Conservation (phyloP, 2,888 invertebrate genomes). For the Seladonia tumulorum region DNA sequence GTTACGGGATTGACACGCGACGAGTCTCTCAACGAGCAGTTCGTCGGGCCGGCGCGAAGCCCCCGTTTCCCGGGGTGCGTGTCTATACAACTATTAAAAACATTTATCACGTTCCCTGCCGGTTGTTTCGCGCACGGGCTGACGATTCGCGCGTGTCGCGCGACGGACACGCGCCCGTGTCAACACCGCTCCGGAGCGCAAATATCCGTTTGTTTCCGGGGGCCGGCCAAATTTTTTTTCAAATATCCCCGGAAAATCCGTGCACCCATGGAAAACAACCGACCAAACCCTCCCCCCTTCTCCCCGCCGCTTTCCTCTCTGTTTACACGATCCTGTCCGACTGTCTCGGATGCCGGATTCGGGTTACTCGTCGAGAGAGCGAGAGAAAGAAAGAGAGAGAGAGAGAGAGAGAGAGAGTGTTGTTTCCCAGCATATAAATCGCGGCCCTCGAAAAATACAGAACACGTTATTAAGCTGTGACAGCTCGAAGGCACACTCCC, state of each 20-base stretch:
- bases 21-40: background rate
- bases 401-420: background rate
- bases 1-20: constrained; percentile 8
- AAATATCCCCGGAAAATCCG: constrained; percentile 36
- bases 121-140: constrained; percentile 4
- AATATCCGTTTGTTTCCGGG: constrained; percentile 47
- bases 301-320: background rate
- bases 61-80: background rate
- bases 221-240: constrained; percentile 40
- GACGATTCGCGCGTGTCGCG: constrained; percentile 8
- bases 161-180: constrained; percentile 25
- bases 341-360: constrained; percentile 4
- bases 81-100: constrained; percentile 48
- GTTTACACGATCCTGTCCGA: constrained; percentile 4
- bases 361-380: background rate
- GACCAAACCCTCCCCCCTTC: background rate
- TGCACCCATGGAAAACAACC: constrained; percentile 28
- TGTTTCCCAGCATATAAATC: background rate
- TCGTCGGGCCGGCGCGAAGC: constrained; percentile 20
- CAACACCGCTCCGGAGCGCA: constrained; percentile 24
- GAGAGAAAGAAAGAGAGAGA: background rate
- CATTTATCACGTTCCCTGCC: constrained; percentile 46
- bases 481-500: background rate
- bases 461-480: constrained; percentile 13
- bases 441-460: constrained; percentile 1